Evolutionary conservation across 2,888 invertebrate species (phyloP), one percentile per base, ranked within the genome.

Genomic region (Tuta absoluta): DNA sequence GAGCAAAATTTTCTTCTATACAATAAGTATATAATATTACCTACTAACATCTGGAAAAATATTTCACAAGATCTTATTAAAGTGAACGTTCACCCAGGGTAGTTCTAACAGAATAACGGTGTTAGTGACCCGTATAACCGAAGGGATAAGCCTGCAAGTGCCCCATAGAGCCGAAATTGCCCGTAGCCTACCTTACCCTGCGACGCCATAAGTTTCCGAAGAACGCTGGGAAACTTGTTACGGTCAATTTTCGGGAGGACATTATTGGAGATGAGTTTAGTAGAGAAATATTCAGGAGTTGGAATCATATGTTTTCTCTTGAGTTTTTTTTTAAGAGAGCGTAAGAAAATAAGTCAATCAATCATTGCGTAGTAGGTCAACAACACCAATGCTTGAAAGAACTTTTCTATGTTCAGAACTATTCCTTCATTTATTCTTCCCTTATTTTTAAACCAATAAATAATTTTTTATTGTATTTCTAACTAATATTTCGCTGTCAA

Each of bases 151-250:
- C 66, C 66, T 37, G 24, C 37, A 60, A 64, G 65, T 62, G 63
- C 63, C 45, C 49, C 59, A 68, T 67, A 70, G 57, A 64, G 66
- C 68, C 62, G 68, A 70, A 68, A 64, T 71, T 69, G 69, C 69
- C 62, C 66, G 41, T 63, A 49, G 66, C 65, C 21, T 24, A 64
- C 58, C 64, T 67, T 67, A 62, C 63, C 64, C 57, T 63, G 62
- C 45, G 64, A 65, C 59, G n/a, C 45, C 67, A 69, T 67, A 66
- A 67, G 62, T 65, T 63, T 63, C 57, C 45, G 60, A 38, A 65
- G 60, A 56, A 45, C 28, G 56, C 33, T 8, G 5, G 11, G 21
- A 11, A 51, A 53, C 61, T 58, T 37, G n/a, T 48, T 28, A 8
- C 48, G 24, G 60, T 56, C 61, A 65, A 66, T 67, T 67, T 66